Evolutionary conservation across 2,888 invertebrate genomes (phyloP).

Genomic region (Mechanitis messenoides): DNA sequence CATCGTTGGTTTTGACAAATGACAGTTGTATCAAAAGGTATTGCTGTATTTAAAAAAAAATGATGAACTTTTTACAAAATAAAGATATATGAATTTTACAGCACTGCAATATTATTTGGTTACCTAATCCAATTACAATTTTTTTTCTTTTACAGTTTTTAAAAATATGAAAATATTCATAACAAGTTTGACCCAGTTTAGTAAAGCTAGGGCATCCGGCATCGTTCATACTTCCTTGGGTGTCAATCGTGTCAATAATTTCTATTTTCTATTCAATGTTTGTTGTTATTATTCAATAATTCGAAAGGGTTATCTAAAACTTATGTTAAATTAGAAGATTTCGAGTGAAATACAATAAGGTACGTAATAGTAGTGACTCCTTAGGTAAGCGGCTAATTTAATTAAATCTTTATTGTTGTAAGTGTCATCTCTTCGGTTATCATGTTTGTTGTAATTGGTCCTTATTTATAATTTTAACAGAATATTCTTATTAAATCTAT

Average conservation of each 20-base stretch:
- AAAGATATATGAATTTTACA: no score
- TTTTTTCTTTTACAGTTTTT: neutral
- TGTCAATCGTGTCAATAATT: conserved; percentile 50
- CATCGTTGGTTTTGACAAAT: no score
- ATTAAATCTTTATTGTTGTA: conserved; percentile 12
- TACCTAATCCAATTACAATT: no score
- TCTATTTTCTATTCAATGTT: conserved; percentile 33
- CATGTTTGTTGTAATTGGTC: neutral
- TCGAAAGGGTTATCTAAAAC: conserved; percentile 23
- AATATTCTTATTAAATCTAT: neutral
- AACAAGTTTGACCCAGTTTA: conserved; percentile 21
- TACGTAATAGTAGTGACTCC: neutral
- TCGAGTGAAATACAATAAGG: conserved; percentile 3
- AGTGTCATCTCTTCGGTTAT: conserved; percentile 9
- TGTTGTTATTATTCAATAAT: conserved; percentile 35
- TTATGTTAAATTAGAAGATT: neutral
- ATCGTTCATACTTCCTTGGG: conserved; percentile 43
- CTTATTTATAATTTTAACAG: neutral
- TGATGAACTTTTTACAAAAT: no score
- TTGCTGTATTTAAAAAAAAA: no score
- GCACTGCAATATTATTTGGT: no score
- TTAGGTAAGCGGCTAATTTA: neutral
- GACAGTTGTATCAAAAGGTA: no score
- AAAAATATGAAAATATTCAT: neutral
- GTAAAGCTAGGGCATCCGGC: conserved; percentile 9